Base-by-base conservation (phyloP, 2,797 vertebrate species). In the Neopelma chrysocephalum region DNA sequence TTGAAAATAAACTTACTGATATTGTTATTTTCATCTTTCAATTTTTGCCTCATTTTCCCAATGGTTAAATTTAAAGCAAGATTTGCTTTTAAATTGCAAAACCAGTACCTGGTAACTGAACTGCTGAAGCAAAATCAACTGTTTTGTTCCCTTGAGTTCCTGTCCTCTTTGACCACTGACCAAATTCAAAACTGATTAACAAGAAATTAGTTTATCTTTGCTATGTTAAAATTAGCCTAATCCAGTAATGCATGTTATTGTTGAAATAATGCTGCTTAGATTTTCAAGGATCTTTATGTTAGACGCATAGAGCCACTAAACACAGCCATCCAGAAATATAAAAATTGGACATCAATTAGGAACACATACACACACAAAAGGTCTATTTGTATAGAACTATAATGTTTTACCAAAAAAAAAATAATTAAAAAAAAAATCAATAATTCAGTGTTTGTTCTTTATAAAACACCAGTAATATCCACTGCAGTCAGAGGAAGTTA, bases 111-210 rank as follows among this genome's bases (percentile, higher is more conserved):
- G 21, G 58, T 87, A 90, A 76, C 12, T 21, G 20, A 86, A 50
- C 38, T 70, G 29, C 65, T 61, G 47, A 81, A 75, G 15, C 29
- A 48, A 90, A 80, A 77, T 53, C 18, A 53, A 83, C 31, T 36
- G 12, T 75, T 85, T 22, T 75, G 25, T 18, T 79, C 17, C 25
- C n/a, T 26, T 22, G 16, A 84, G 32, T 51, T 90, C 43, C 62
- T 45, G 16, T 56, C 51, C 65, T 76, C 73, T 90, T 87, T 87
- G 82, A 88, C 73, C 45, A 81, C 48, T 51, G 45, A 57, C 16
- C 89, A 65, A 53, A 94, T 57, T 71, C 23, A 82, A 93, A 95
- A 94, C 47, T 50, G 43, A 82, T 79, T 50, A 86, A 45, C 45
- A 77, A 75, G 27, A 22, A 81, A 62, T 34, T 34, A 70, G 12